Evolutionary conservation across 2,113 vertebrate species (phyloP).

Genomic region (Menura novaehollandiae): DNA sequence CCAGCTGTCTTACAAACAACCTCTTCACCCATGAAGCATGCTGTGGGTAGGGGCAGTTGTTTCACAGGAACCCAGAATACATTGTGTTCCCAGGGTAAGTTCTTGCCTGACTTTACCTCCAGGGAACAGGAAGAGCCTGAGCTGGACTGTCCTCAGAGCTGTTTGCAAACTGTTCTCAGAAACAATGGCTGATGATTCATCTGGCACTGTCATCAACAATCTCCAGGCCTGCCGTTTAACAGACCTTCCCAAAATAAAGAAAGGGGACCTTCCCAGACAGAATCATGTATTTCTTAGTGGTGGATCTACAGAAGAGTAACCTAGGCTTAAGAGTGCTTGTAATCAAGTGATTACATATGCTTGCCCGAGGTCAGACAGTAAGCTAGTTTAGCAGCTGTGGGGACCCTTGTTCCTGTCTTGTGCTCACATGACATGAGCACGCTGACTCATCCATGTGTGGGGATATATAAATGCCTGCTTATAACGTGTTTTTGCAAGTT

Average conservation of each 20-base stretch:
- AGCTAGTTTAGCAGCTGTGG: conserved; percentile 25
- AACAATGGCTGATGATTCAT: conserved; percentile 59
- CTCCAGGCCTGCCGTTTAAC: background rate
- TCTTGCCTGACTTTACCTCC: conserved; percentile 43
- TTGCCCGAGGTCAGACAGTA: conserved; percentile 4
- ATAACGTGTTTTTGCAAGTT: conserved; percentile 42
- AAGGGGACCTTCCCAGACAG: background rate
- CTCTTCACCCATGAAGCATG: conserved; percentile 14
- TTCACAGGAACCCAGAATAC: conserved; percentile 31
- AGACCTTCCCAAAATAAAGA: conserved; percentile 10
- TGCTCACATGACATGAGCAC: background rate
- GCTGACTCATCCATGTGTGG: background rate
- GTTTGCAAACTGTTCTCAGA: conserved; percentile 37
- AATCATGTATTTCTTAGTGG: background rate
- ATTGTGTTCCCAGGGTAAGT: conserved; percentile 19
- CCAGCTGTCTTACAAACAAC: conserved; percentile 31
- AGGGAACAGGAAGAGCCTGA: conserved; percentile 34
- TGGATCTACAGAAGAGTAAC: background rate
- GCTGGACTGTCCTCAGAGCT: conserved; percentile 35
- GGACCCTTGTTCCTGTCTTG: conserved; percentile 19
- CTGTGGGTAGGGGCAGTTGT: conserved; percentile 28
- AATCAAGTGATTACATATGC: conserved; percentile 23
- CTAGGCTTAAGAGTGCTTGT: background rate
- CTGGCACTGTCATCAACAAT: background rate
- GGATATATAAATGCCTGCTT: conserved; percentile 28